Evolutionary conservation across 2,113 vertebrate genomes (phyloP), one percentile per base, ranked within the genome.

Genomic region (Indicator maculatus): DNA sequence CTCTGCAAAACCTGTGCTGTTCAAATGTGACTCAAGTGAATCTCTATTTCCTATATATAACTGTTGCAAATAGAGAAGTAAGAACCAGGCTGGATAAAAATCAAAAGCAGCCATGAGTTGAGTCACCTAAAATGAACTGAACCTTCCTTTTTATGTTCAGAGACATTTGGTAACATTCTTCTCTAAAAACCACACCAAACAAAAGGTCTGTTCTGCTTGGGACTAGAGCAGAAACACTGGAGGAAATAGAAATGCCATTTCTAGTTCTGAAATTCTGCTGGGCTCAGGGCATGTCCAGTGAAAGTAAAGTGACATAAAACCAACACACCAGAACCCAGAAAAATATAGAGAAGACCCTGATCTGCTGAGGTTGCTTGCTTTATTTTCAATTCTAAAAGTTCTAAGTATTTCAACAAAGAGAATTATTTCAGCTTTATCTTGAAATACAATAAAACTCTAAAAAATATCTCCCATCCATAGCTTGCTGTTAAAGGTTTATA

Each of bases 41-140:
- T 69, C 65, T 65, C 12, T 0, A 47, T 39, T 75, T 44, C 61
- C 16, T 71, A 30, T 11, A 9, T 3, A 28, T 4, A 88, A 69
- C 69, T 53, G 10, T 27, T 61, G 33, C 38, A 86, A 93, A 61
- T 16, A 63, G 64, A 93, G 64, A 60, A 13, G 78, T 78, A 76
- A 94, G 78, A 94, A 77, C 59, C 70, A 79, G 55, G 81, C 23
- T 66, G 64, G 71, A 66, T 66, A 83, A 89, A 88, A 86, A 45
- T 23, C 33, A 77, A 94, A 93, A 91, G 82, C 89, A 93, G 82
- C 69, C 64, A 39, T 56, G 52, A 86, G 60, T 89, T 93, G 59
- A 81, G 47, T 78, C 59, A 69, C 91, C 59, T 45, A 41, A 91
- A 78, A 81, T 45, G 53, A 88, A 83, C 38, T 0, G 3, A 95